Evolutionary conservation across 2,797 vertebrate species (phyloP).

Genomic region (Tolypeutes matacus): DNA sequence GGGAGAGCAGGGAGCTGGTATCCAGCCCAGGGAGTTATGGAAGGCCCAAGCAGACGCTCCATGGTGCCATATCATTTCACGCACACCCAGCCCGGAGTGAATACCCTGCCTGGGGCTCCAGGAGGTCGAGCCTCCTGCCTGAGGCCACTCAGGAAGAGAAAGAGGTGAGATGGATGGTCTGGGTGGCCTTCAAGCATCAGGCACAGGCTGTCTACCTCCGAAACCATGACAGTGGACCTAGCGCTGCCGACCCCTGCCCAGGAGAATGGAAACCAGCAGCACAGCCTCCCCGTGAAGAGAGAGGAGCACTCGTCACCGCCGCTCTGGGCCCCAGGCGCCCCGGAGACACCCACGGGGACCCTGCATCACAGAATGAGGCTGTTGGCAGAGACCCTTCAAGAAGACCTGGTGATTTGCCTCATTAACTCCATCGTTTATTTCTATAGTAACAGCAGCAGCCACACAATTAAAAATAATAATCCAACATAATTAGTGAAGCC

Average conservation of each 20-base stretch:
- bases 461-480: background rate
- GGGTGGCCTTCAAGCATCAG: too few species aligned
- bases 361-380: background rate
- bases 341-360: background rate
- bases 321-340: background rate
- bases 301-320: too few species aligned
- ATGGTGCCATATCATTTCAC: background rate
- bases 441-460: slow-evolving; percentile 55
- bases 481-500: background rate
- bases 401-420: background rate
- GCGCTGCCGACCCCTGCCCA: too few species aligned
- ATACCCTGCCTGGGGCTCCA: background rate
- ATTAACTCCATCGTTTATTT: background rate
- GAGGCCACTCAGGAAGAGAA: too few species aligned
- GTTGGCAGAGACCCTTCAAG: background rate
- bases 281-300: background rate
- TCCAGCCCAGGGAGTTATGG: too few species aligned
- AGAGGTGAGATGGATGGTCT: too few species aligned
- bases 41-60: background rate
- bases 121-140: too few species aligned
- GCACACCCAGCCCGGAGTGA: too few species aligned
- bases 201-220: too few species aligned
- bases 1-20: too few species aligned
- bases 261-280: background rate
- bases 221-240: too few species aligned